phyloP scores from a whole-genome alignment of 2,888 invertebrate genomes.

The Limenitis arthemis region DNA sequence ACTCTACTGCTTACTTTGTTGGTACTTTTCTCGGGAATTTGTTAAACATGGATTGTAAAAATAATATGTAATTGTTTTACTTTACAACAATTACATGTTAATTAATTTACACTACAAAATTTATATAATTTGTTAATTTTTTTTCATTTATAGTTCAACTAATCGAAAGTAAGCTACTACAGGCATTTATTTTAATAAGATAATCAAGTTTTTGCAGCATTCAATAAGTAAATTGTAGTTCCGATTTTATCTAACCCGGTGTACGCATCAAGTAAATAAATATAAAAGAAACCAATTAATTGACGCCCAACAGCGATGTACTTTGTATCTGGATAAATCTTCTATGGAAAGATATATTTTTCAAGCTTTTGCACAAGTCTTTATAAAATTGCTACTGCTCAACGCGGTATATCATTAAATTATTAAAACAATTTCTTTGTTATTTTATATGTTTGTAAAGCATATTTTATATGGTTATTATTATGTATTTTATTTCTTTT shows the following conservation, averaged over 20 bases:
- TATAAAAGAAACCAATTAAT: conserved; percentile 25
- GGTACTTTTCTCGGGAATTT: no score
- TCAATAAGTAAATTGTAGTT: conserved; percentile 14
- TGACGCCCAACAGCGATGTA: conserved; percentile 16
- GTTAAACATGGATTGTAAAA: no score
- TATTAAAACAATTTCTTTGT: no score
- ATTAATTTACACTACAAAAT: no score
- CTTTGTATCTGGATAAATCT: conserved; percentile 20
- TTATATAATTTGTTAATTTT: no score
- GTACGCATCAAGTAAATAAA: conserved; percentile 14
- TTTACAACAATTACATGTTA: no score
- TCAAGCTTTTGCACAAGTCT: not conserved
- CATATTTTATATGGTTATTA: not conserved
- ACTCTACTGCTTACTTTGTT: no score
- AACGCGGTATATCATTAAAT: not conserved
- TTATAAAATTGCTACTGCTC: not conserved
- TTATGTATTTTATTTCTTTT: no score
- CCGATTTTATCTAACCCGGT: conserved; percentile 14
- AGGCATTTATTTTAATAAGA: conserved; percentile 10
- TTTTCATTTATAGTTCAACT: no score
- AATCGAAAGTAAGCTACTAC: conserved; percentile 1
- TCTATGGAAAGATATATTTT: conserved; percentile 8
- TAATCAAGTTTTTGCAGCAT: conserved; percentile 11
- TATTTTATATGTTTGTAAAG: not conserved
- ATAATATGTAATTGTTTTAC: no score